These are phyloP conservation scores for Lates japonicus DNA, from an alignment of 2,797 vertebrate species.

Conservation along the genomic window DNA sequence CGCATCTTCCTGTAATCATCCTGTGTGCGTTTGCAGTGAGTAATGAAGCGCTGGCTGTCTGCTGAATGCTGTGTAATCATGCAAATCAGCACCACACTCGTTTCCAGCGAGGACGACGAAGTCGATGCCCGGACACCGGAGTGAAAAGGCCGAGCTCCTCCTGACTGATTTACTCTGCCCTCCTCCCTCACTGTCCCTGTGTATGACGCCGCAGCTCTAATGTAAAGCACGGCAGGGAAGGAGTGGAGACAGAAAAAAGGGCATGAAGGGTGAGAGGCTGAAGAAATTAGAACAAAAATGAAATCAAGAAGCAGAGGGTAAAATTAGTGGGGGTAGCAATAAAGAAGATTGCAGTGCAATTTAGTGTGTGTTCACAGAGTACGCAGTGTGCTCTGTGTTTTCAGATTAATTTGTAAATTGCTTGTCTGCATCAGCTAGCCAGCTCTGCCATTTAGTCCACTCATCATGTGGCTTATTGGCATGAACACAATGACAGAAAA, in stretches of 20 bases:
- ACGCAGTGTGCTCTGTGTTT: not conserved
- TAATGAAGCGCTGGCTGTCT: conserved; percentile 70
- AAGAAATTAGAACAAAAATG: conserved; percentile 17
- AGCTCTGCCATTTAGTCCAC: not conserved
- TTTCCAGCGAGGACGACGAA: conserved; percentile 60
- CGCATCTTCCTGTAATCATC: conserved; percentile 59
- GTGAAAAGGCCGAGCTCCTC: conserved; percentile 58
- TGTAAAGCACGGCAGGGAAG: conserved; percentile 45
- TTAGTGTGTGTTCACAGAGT: not conserved
- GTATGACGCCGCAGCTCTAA: conserved; percentile 38
- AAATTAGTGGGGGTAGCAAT: conserved; percentile 1
- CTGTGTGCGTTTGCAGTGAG: conserved; percentile 49
- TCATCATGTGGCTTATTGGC: conserved; percentile 9
- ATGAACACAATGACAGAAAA: conserved; percentile 8
- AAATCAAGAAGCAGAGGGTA: not conserved
- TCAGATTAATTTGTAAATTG: conserved; percentile 31
- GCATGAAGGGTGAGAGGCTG: conserved; percentile 9
- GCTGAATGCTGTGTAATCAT: conserved; percentile 75
- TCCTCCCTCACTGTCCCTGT: conserved; percentile 20
- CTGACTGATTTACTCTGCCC: conserved; percentile 63
- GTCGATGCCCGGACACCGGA: conserved; percentile 47
- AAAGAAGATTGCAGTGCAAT: not conserved
- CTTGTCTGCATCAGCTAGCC: conserved; percentile 22
- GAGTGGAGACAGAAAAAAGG: conserved; percentile 25
- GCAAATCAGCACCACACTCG: conserved; percentile 72